Conservation (phyloP, 2,113 vertebrate species). For the Pungitius pungitius region DNA sequence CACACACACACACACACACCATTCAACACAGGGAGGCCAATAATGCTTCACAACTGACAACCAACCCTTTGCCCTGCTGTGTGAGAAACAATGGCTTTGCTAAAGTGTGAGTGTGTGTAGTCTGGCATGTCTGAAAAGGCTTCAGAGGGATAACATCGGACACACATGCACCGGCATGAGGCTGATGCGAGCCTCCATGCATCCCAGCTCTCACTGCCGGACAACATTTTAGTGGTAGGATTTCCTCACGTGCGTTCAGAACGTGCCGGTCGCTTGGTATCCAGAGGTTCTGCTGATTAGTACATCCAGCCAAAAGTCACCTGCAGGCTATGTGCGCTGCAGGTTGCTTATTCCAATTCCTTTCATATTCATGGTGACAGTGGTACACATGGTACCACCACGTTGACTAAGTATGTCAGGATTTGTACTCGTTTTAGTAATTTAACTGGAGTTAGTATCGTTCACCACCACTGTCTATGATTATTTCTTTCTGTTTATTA, state of each 20-base stretch:
- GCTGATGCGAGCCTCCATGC: not conserved
- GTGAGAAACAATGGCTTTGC: slow-evolving; percentile 64
- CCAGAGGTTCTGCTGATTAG: not conserved
- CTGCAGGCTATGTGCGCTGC: not conserved
- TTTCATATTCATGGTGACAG: not conserved
- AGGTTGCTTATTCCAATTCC: not conserved
- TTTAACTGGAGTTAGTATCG: not conserved
- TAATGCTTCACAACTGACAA: slow-evolving; percentile 86
- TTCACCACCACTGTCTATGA: not conserved
- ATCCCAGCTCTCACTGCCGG: not conserved
- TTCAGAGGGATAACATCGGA: slow-evolving; percentile 56
- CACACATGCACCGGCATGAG: slow-evolving; percentile 11
- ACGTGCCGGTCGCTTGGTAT: not conserved
- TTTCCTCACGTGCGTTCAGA: not conserved
- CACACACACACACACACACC: slow-evolving; percentile 26
- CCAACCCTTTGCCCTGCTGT: slow-evolving; percentile 67
- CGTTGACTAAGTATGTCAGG: not conserved
- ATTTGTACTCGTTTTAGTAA: not conserved
- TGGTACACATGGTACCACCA: not conserved
- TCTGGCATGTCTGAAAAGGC: slow-evolving; percentile 45
- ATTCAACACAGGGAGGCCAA: slow-evolving; percentile 64
- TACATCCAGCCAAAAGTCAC: not conserved
- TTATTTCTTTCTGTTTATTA: not conserved
- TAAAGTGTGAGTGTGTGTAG: slow-evolving; percentile 23
- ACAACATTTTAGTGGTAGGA: not conserved